A percentile compares a stretch with the other conserved stretches of the same genome.
phyloP scores from a whole-genome alignment of 2,113 vertebrate species.

The Fukomys damarensis region DNA sequence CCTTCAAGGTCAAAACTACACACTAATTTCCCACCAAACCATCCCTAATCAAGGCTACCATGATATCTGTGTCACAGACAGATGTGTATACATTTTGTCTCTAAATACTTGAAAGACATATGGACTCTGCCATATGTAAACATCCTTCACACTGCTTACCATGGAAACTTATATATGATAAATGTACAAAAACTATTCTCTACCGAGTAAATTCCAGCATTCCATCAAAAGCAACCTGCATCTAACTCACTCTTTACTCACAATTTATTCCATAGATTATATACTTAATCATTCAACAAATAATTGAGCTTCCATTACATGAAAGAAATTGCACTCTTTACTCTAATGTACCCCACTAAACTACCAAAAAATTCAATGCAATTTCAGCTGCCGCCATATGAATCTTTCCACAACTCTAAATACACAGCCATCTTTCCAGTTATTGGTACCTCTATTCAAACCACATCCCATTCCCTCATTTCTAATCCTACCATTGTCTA shows the following conservation, averaged over 20 bases:
- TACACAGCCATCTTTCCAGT: not conserved
- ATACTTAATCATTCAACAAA: slow-evolving; percentile 55
- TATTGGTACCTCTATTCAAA: not conserved
- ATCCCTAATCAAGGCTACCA: not conserved
- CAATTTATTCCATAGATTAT: slow-evolving; percentile 30
- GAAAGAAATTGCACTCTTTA: not conserved
- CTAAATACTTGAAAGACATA: slow-evolving; percentile 29
- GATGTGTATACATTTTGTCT: not conserved
- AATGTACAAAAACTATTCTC: slow-evolving; percentile 34
- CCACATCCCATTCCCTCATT: not conserved
- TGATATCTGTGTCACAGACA: not conserved
- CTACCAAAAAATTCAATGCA: slow-evolving; percentile 28
- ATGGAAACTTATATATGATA: not conserved
- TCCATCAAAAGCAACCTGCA: slow-evolving; percentile 29
- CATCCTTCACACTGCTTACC: not conserved
- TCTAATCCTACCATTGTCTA: slow-evolving; percentile 24
- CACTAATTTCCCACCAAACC: not conserved
- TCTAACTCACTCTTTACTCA: slow-evolving; percentile 30
- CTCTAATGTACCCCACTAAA: not conserved
- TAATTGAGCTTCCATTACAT: not conserved
- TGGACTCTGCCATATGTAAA: not conserved
- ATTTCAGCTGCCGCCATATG: not conserved
- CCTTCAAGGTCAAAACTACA: not conserved
- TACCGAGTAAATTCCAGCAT: slow-evolving; percentile 16
- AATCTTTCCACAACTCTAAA: slow-evolving; percentile 24